Evolutionary conservation across 64 coral and sea anemone genomes (phyloP).

Genomic region (Trachythela sp.): DNA sequence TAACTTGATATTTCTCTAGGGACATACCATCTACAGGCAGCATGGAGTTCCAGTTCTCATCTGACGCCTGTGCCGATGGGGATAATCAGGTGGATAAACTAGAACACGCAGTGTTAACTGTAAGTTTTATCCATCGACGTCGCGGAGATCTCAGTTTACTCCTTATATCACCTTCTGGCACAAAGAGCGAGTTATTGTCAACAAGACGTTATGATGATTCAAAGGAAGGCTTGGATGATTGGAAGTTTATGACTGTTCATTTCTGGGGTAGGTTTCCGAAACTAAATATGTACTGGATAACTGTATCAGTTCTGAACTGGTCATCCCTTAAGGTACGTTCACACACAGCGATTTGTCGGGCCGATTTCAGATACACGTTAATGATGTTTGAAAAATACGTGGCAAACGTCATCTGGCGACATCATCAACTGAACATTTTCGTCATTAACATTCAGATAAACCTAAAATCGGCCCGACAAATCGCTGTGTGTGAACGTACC

Average conservation of each 20-base stretch:
- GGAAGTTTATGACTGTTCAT: conserved; percentile 98
- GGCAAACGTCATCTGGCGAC: too few relatives aligned
- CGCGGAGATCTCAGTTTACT: conserved; percentile 90
- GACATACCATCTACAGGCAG: conserved; percentile 81
- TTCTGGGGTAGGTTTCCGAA: conserved; percentile 93
- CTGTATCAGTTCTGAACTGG: too few relatives aligned
- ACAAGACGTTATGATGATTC: conserved; percentile 96
- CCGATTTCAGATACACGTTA: too few relatives aligned
- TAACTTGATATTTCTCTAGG: not conserved
- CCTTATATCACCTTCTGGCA: conserved; percentile 89
- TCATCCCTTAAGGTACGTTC: too few relatives aligned
- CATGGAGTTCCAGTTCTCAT: conserved; percentile 69
- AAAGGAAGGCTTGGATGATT: conserved; percentile 95
- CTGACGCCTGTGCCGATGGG: conserved; percentile 65
- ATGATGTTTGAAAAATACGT: too few relatives aligned
- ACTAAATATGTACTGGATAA: not conserved
- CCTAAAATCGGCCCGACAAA: too few relatives aligned
- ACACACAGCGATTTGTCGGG: too few relatives aligned
- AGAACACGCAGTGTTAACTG: conserved; percentile 85
- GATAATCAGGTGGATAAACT: conserved; percentile 70
- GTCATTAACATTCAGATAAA: too few relatives aligned
- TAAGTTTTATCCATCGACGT: conserved; percentile 97
- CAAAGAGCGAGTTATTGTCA: conserved; percentile 94
- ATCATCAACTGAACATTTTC: too few relatives aligned
- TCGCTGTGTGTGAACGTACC: too few relatives aligned